These are phyloP conservation scores for Poecilia picta DNA, from an alignment of 2,797 vertebrate genomes.

Conservation along the genomic window DNA sequence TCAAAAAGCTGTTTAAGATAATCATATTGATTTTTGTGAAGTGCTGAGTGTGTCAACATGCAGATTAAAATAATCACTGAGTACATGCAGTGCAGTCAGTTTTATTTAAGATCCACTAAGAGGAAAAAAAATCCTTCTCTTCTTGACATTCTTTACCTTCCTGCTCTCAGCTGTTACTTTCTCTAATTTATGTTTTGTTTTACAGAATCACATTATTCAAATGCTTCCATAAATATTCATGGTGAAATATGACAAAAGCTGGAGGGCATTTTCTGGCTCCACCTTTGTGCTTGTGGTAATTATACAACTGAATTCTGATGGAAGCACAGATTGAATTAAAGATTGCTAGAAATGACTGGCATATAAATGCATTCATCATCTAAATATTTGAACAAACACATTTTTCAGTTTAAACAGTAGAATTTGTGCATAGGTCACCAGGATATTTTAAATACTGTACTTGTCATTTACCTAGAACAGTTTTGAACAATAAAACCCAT, in stretches of 20 bases:
- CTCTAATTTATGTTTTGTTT: constrained; percentile 4
- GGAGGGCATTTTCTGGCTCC: neutral
- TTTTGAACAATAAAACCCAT: neutral
- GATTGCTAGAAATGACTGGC: neutral
- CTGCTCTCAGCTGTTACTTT: neutral
- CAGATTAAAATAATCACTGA: neutral
- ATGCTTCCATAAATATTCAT: constrained; percentile 1
- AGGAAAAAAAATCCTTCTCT: neutral
- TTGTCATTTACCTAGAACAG: neutral
- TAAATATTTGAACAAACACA: neutral
- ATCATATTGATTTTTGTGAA: neutral
- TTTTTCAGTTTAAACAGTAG: neutral
- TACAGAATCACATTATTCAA: constrained; percentile 1
- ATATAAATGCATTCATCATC: neutral
- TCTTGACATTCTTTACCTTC: neutral
- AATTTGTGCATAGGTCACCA: neutral
- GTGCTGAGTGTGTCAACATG: neutral
- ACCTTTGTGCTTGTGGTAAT: neutral
- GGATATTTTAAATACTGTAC: neutral
- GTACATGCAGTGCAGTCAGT: neutral
- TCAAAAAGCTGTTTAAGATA: neutral
- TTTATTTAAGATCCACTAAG: neutral
- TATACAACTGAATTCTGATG: neutral
- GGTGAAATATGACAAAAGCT: constrained; percentile 1
- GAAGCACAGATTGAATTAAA: neutral